phyloP scores from a whole-genome alignment of 2,888 invertebrate species.

The Leucozona laternaria region DNA sequence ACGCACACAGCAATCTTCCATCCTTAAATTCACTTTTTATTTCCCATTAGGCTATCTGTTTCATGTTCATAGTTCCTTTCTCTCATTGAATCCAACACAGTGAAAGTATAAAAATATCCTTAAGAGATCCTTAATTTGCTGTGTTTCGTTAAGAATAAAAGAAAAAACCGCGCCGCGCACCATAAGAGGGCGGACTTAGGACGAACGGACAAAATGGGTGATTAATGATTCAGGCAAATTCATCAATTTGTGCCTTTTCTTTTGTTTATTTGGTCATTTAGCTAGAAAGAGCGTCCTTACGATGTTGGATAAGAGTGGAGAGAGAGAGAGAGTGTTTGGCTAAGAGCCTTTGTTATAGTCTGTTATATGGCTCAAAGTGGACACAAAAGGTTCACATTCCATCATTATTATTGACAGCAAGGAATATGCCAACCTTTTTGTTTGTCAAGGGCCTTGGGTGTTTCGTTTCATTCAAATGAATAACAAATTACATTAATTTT shows the following conservation, averaged over 20 bases:
- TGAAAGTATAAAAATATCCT: not conserved
- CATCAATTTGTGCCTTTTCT: slow-evolving; percentile 48
- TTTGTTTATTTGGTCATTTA: slow-evolving; percentile 62
- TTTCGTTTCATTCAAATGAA: slow-evolving; percentile 22
- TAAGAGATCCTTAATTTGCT: slow-evolving; percentile 48
- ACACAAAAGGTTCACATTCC: slow-evolving; percentile 51
- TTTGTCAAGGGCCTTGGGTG: not conserved
- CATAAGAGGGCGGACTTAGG: slow-evolving; percentile 39
- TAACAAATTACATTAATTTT: slow-evolving; percentile 65
- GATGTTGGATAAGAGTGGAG: not conserved
- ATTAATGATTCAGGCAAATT: slow-evolving; percentile 71
- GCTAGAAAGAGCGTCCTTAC: slow-evolving; percentile 3
- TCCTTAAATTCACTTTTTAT: slow-evolving; percentile 22
- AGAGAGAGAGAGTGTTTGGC: not conserved
- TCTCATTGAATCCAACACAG: not conserved
- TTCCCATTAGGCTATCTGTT: slow-evolving; percentile 2
- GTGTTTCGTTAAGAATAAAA: slow-evolving; percentile 23
- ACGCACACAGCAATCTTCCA: slow-evolving; percentile 37
- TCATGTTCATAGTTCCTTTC: slow-evolving; percentile 29
- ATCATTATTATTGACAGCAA: slow-evolving; percentile 34
- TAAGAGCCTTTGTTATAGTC: not conserved
- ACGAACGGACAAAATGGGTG: slow-evolving; percentile 57
- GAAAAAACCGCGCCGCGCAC: slow-evolving; percentile 47
- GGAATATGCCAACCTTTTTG: not conserved
- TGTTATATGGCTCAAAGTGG: not conserved